Percentiles rank a stretch among this genome's conserved stretches.
Evolutionary conservation across 2,888 invertebrate species (phyloP).

Genomic region (Pristionchus exspectatus): DNA sequence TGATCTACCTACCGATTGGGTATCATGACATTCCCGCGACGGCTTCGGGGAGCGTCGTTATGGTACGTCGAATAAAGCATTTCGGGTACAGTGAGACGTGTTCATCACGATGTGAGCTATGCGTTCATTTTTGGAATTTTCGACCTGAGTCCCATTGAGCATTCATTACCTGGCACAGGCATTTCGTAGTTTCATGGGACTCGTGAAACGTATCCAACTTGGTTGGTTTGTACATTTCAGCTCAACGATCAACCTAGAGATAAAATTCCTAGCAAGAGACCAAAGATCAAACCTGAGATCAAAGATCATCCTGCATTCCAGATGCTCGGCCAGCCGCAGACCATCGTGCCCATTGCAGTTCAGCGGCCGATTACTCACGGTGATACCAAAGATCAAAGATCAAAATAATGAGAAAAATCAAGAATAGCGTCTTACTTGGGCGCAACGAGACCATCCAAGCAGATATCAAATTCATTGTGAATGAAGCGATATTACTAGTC

Average conservation of each 20-base stretch:
- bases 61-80: no score
- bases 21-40: conserved; percentile 27
- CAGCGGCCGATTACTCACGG: background rate
- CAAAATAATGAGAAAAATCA: no score
- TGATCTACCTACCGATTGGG: conserved; percentile 52
- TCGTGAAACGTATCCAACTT: no score
- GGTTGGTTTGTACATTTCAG: no score
- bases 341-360: conserved; percentile 53
- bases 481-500: no score
- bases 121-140: no score
- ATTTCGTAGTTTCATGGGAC: background rate
- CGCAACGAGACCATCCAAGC: no score
- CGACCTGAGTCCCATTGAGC: no score
- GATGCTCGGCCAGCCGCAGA: conserved; percentile 56
- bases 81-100: no score
- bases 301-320: background rate
- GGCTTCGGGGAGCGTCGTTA: background rate
- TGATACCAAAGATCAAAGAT: background rate
- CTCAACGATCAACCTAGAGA: background rate
- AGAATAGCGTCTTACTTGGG: background rate
- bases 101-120: no score
- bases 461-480: no score
- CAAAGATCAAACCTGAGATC: background rate
- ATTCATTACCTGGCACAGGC: background rate
- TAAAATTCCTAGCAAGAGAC: background rate